Conservation (phyloP, 1,140 invertebrate species). For the Mylabris phalerata region DNA sequence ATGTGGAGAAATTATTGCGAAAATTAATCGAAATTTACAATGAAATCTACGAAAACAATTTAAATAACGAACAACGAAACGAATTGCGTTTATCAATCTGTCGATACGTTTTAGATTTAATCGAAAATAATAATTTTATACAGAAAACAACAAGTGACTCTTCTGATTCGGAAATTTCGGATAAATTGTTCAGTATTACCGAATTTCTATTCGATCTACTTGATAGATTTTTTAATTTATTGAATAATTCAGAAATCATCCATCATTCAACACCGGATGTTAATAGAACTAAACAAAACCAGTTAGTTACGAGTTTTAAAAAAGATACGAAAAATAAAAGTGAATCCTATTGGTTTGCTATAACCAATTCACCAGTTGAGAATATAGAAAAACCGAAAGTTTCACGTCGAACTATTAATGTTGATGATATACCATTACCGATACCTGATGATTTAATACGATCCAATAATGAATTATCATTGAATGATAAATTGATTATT, state of each 20-base stretch:
- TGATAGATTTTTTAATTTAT: conserved; percentile 33
- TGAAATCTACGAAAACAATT: conserved; percentile 22
- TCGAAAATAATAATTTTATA: conserved; percentile 23
- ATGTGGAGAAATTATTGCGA: conserved; percentile 26
- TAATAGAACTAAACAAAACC: not conserved
- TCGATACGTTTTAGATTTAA: conserved; percentile 22
- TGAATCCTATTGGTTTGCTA: conserved; percentile 36
- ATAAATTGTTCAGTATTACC: conserved; percentile 34
- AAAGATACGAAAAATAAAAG: conserved; percentile 20
- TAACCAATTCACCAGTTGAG: conserved; percentile 15
- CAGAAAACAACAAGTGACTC: conserved; percentile 8
- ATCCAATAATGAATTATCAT: too few species aligned
- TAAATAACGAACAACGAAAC: conserved; percentile 27
- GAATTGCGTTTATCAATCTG: conserved; percentile 28
- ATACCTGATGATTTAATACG: conserved; percentile 25
- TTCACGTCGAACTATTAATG: conserved; percentile 21
- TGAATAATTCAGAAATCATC: conserved; percentile 12
- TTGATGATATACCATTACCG: conserved; percentile 36
- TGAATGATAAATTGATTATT: too few species aligned
- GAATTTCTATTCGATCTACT: conserved; percentile 38
- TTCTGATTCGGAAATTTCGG: conserved; percentile 20
- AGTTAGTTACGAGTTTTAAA: conserved; percentile 30
- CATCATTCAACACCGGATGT: conserved; percentile 23
- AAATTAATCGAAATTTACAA: conserved; percentile 28
- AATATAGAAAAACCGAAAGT: not conserved